phyloP scores from a whole-genome alignment of 2,797 vertebrate species.

The Coendou prehensilis region DNA sequence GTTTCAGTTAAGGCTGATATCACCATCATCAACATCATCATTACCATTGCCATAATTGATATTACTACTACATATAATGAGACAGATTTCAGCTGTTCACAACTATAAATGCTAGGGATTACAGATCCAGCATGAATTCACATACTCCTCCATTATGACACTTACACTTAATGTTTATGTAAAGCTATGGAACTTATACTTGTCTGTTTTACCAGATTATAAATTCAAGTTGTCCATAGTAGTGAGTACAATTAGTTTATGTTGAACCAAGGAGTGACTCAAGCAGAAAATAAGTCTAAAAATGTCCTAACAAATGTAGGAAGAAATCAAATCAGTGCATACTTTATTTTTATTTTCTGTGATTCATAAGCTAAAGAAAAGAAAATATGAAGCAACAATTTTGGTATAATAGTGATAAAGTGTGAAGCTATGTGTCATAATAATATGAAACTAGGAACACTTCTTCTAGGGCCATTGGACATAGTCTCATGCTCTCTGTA shows the following conservation, averaged over 20 bases:
- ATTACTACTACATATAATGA: not conserved
- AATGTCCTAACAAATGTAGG: constrained; percentile 20
- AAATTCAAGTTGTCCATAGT: not conserved
- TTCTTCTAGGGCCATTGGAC: not conserved
- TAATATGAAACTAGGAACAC: not conserved
- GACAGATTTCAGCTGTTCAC: not conserved
- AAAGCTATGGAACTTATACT: not conserved
- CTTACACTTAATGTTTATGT: not conserved
- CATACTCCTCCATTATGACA: not conserved
- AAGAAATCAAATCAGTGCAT: not conserved
- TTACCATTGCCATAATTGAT: not conserved
- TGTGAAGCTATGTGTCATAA: not conserved
- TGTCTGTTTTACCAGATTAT: not conserved
- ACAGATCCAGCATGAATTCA: not conserved
- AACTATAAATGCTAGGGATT: not conserved
- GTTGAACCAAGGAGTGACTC: not conserved
- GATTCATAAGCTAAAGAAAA: constrained; percentile 66
- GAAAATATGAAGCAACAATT: not conserved
- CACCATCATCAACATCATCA: not conserved
- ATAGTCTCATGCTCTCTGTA: not conserved
- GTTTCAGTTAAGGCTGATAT: not conserved
- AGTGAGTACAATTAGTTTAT: not conserved
- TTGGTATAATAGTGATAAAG: constrained; percentile 23
- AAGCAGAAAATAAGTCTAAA: constrained; percentile 10
- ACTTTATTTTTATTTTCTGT: constrained; percentile 35